Base-by-base conservation (phyloP, 1,140 invertebrate genomes). In the Drosophila nebulosa region DNA sequence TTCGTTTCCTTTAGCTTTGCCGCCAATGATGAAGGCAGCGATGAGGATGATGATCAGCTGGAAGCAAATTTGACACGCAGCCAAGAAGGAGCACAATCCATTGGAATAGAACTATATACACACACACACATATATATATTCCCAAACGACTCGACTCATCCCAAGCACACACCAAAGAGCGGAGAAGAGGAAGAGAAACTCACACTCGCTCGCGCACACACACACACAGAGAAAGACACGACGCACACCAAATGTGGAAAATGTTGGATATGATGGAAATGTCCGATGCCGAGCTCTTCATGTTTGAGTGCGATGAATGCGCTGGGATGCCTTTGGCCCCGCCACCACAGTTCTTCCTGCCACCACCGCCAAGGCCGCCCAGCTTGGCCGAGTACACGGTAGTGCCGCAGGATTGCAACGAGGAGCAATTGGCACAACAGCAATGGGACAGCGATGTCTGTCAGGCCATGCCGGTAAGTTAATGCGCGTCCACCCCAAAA, bases 291-390 rank as follows among this genome's bases (percentile, higher is more conserved):
- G 83, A 86, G 52, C 74, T 88, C 71, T 76, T 89, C 12, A 69
- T 90, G 83, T 89, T 84, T 68, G 90, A 91, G 64, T 91, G 90
- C 69, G 90, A 91, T 56, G 93, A 94, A 78, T 94, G 93, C 91
- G 93, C 93, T 73, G 93, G 93, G 80, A 92, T 93, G 90, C 91
- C 93, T 21, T 90, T 93, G 55, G 93, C 93, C 50, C 93, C 93
- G 67, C 93, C 93, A 65, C 93, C 93, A 61, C 92, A 93, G 89
- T 94, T 94, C 76, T 90, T 93, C 51, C 90, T 94, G 74, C 93
- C 93, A 26, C 93, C 93, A 32, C 93, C 93, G 0, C 93, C 93
- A 1, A 70, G 93, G 73, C 93, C 93, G 27, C 93, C 93, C 1
- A 92, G 93, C 42, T 71, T 94, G 21, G 93, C 93, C 65, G 90